Evolutionary conservation across 2,888 invertebrate species (phyloP), one percentile per base, ranked within the genome.

Genomic region (Polydesmus complanatus): DNA sequence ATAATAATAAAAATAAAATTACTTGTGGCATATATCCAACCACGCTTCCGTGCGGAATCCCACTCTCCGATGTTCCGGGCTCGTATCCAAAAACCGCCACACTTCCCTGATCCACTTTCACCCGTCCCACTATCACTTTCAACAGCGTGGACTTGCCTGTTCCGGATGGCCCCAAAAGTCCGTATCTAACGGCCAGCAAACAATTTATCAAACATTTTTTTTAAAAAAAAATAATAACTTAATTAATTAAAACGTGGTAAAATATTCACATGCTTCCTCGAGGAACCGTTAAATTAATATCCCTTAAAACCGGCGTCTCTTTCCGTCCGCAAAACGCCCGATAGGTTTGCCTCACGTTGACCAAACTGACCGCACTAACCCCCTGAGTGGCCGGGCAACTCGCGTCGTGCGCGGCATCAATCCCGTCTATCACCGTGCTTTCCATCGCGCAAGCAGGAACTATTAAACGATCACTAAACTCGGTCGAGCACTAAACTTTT

Each of bases 21-120:
- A 61, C 86, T 81, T 88, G 88, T 0, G 95, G 95, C 95, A 95
- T 95, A 77, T 94, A 95, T 57, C 95, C 95, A 19, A 95, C 91
- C 25, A 89, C 81, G 71, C 88, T 88, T 14, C 95, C 95, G 0
- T 94, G 95, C 5, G 5, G 5, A n/a, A 92, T 89, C 5, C 88
- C 89, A 2, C 88, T 91, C 1, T 87, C 91, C 71, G 82, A 83
- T 1, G 89, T 85, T 1, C 92, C 93, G 0, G 94, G 94, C 68
- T 84, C 85, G 22, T 89, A 88, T 0, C 94, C 94, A 57, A 95
- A 81, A 50, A 94, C 92, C 78, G 84, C 86, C 67, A 94, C 86
- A 72, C 88, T 86, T 2, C 95, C 95, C 1, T 83, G 81, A 75
- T 93, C 88, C 58, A 93, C 77, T 68, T 85, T 81, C 69, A 91